Evolutionary conservation across 2,797 vertebrate species (phyloP).

Genomic region (Poecile montanus): DNA sequence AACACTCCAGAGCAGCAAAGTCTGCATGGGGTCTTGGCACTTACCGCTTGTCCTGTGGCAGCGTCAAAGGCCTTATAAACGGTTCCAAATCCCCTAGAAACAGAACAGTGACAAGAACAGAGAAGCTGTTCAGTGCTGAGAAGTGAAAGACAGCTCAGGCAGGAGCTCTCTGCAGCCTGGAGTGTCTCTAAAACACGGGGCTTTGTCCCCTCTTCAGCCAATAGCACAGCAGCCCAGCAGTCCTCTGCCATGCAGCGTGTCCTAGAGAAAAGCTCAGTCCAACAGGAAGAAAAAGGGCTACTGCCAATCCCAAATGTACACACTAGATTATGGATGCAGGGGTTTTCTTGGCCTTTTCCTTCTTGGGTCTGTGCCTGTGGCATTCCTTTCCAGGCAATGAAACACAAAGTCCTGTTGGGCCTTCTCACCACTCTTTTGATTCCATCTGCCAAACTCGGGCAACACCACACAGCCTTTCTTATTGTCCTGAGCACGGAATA

Average conservation of each 20-base stretch:
- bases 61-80: background rate
- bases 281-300: background rate
- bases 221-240: background rate
- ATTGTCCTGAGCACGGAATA: background rate
- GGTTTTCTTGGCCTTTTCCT: accelerated
- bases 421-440: background rate
- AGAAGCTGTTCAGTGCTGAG: background rate
- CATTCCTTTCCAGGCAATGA: background rate
- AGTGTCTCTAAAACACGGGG: too few relatives aligned
- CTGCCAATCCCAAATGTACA: background rate
- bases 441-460: background rate
- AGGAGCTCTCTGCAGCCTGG: background rate
- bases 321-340: too few relatives aligned
- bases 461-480: background rate
- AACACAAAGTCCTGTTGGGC: background rate
- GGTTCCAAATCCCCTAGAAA: background rate
- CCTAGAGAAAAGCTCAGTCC: background rate
- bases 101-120: background rate
- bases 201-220: background rate
- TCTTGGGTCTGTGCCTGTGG: too few relatives aligned
- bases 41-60: too few relatives aligned
- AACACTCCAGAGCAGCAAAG: too few relatives aligned
- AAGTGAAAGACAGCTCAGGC: background rate
- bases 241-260: background rate
- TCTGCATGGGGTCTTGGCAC: too few relatives aligned